Evolutionary conservation across 2,888 invertebrate genomes (phyloP).

Genomic region (Liposcelis brunnea): DNA sequence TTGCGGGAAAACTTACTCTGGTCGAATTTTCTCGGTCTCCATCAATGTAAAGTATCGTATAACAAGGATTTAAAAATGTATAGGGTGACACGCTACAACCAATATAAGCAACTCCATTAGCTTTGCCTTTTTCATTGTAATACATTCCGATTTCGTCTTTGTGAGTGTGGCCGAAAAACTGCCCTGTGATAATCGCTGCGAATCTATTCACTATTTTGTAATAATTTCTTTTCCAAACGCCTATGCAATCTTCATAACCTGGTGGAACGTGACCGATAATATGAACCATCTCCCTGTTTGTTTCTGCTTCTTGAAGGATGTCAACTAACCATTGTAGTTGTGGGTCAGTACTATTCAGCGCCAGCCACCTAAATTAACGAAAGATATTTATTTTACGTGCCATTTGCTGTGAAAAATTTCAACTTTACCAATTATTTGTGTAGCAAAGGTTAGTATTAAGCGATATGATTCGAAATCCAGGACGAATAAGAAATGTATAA

Average conservation of each 20-base stretch:
- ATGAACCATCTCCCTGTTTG: constrained; percentile 5
- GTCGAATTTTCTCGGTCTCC: constrained; percentile 6
- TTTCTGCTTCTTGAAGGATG: constrained; percentile 2
- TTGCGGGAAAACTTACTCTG: constrained; percentile 4
- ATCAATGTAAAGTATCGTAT: constrained; percentile 3
- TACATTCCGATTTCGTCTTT: constrained; percentile 83
- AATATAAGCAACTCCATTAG: constrained; percentile 2
- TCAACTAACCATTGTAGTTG: constrained; percentile 9
- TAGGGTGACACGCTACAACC: background rate
- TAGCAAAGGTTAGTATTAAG: constrained; percentile 71
- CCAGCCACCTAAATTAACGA: constrained; percentile 5
- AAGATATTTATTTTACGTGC: too few relatives aligned
- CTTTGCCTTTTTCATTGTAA: constrained; percentile 51
- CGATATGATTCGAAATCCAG: constrained; percentile 57
- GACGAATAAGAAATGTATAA: constrained; percentile 47
- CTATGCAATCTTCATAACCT: constrained; percentile 3
- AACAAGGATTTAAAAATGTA: constrained; percentile 2
- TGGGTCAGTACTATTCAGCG: constrained; percentile 8
- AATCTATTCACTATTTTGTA: background rate
- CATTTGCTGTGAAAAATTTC: too few relatives aligned
- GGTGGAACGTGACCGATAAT: constrained; percentile 10
- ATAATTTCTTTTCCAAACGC: background rate
- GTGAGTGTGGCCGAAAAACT: constrained; percentile 86
- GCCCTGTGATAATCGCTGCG: constrained; percentile 53
- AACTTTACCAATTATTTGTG: constrained; percentile 39